These are phyloP conservation scores for Erynnis tages DNA, from an alignment of 2,888 invertebrate genomes.

Conservation along the genomic window DNA sequence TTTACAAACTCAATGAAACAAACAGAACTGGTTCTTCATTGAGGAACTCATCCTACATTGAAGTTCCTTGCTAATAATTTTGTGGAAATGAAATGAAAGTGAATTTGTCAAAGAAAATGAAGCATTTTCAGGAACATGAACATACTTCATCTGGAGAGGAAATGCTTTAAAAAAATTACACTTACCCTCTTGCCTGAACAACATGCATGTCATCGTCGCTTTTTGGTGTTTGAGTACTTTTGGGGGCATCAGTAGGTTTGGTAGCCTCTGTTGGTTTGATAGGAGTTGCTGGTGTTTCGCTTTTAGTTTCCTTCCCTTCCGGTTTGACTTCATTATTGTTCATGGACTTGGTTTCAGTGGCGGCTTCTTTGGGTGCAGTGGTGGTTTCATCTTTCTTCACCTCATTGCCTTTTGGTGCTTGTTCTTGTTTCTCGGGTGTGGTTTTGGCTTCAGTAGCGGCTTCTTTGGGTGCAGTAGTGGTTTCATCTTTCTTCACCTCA, in stretches of 20 bases:
- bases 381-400: slow-evolving; percentile 11
- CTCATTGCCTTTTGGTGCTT: slow-evolving; percentile 6
- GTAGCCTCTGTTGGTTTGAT: slow-evolving; percentile 32
- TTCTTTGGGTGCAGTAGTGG: background rate
- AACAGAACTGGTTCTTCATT: no score
- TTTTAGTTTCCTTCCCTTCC: slow-evolving; percentile 32
- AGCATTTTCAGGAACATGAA: no score
- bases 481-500: slow-evolving; percentile 15
- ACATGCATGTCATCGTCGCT: slow-evolving; percentile 38
- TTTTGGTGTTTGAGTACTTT: slow-evolving; percentile 40
- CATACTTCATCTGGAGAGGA: no score
- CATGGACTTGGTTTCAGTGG: slow-evolving; percentile 7
- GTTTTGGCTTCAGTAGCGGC: slow-evolving; percentile 29
- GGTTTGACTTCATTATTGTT: slow-evolving; percentile 8
- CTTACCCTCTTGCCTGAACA: slow-evolving; percentile 58
- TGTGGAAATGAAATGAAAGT: no score
- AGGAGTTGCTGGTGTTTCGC: slow-evolving; percentile 34
- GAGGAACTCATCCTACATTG: no score
- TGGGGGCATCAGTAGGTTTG: slow-evolving; percentile 39
- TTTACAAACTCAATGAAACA: no score
- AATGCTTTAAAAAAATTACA: slow-evolving; percentile 5
- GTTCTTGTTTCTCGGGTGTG: slow-evolving; percentile 33
- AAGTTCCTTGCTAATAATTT: no score
- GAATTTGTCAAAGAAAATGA: no score
- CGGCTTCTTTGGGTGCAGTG: background rate